phyloP scores from a whole-genome alignment of 92 coral and sea anemone species.

The Paramuricea clavata region DNA sequence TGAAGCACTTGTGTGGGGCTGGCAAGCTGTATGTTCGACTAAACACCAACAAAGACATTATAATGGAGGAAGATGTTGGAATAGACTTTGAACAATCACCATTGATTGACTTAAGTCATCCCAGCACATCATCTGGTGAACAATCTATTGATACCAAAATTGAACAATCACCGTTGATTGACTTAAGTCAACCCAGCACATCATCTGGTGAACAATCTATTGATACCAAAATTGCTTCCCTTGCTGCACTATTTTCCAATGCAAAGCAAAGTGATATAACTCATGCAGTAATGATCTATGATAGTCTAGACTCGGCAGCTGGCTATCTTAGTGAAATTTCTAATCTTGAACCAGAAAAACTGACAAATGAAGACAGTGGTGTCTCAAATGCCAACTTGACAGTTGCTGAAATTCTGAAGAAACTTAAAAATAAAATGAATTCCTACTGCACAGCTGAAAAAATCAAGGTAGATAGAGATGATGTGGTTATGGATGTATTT shows the following conservation, averaged over 20 bases:
- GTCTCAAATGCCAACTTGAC: constrained; percentile 22
- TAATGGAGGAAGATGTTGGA: neutral
- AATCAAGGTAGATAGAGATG: constrained; percentile 66
- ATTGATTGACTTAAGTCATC: constrained; percentile 23
- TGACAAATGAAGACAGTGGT: constrained; percentile 22
- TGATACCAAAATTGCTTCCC: constrained; percentile 45
- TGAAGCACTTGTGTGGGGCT: constrained; percentile 59
- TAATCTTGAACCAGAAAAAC: neutral
- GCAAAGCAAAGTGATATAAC: constrained; percentile 41
- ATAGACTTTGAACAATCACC: neutral
- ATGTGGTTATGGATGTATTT: constrained; percentile 64
- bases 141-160: too few relatives aligned
- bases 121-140: constrained; percentile 39
- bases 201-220: constrained; percentile 43
- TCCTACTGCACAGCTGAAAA: constrained; percentile 52
- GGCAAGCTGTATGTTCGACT: constrained; percentile 56
- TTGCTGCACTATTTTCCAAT: constrained; percentile 56
- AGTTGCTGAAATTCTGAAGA: constrained; percentile 49
- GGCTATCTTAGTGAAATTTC: constrained; percentile 44
- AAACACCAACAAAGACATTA: constrained; percentile 37
- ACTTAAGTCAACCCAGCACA: constrained; percentile 35
- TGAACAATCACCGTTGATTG: too few relatives aligned
- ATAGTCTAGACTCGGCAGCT: constrained; percentile 56
- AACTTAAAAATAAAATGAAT: constrained; percentile 52
- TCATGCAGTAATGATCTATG: constrained; percentile 45